phyloP scores from a whole-genome alignment of 2,113 vertebrate genomes.

The Rutilus rutilus region DNA sequence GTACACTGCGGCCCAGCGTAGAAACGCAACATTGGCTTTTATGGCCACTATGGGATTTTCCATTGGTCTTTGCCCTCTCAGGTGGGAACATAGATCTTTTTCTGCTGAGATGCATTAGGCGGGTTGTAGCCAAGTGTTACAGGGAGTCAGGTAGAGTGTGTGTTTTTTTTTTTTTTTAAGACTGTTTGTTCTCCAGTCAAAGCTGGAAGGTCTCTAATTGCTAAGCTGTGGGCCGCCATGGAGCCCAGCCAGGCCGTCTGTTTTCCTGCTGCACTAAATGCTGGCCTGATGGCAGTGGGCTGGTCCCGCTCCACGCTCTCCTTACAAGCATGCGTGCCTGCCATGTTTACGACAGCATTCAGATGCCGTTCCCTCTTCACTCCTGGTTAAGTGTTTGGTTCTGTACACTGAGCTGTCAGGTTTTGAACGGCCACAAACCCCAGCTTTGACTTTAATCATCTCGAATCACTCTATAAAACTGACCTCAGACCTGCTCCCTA shows the following conservation, averaged over 20 bases:
- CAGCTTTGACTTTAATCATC: slow-evolving; percentile 37
- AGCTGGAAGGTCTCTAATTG: slow-evolving; percentile 53
- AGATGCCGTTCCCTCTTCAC: slow-evolving; percentile 15
- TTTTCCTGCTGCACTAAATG: slow-evolving; percentile 49
- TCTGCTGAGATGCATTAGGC: slow-evolving; percentile 44
- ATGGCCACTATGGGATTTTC: slow-evolving; percentile 51
- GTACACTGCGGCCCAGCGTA: slow-evolving; percentile 29
- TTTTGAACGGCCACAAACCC: slow-evolving; percentile 6
- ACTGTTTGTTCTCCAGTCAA: slow-evolving; percentile 38
- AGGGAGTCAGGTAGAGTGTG: slow-evolving; percentile 36
- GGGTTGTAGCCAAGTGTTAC: slow-evolving; percentile 33
- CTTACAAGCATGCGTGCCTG: slow-evolving; percentile 35
- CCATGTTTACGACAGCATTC: slow-evolving; percentile 44
- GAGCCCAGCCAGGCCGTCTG: slow-evolving; percentile 53
- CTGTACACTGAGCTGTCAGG: slow-evolving; percentile 14
- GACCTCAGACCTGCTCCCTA: slow-evolving; percentile 39
- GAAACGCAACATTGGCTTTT: slow-evolving; percentile 56
- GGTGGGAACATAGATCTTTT: slow-evolving; percentile 43
- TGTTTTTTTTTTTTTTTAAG: slow-evolving; percentile 11
- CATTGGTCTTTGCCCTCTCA: slow-evolving; percentile 50
- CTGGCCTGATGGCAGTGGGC: slow-evolving; percentile 26
- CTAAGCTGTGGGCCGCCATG: slow-evolving; percentile 45
- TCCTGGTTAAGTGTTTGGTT: slow-evolving; percentile 29
- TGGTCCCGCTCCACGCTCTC: slow-evolving; percentile 33
- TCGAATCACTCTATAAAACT: slow-evolving; percentile 39